Conservation (phyloP, 2,113 vertebrate genomes). For the Tetrao urogallus region DNA sequence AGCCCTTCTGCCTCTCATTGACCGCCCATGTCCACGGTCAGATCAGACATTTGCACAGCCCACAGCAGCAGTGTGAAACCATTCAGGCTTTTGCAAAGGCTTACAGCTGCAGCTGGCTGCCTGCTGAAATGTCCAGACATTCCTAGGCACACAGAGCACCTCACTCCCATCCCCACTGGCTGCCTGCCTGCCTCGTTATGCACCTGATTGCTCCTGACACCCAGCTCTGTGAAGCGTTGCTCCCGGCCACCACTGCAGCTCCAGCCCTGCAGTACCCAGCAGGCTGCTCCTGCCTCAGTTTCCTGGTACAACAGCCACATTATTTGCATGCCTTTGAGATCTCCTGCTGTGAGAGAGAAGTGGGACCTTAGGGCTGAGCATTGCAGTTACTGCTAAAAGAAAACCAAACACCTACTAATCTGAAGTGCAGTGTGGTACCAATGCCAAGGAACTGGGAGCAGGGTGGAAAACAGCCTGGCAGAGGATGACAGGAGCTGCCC, state of each 20-base stretch:
- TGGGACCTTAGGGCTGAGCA: not conserved
- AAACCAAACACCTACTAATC: fast-evolving
- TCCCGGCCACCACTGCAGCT: not conserved
- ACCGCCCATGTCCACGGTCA: not conserved
- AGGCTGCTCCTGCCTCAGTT: conserved; percentile 8
- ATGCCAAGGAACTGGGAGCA: not conserved
- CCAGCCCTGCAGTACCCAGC: fast-evolving
- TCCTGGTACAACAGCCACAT: not conserved
- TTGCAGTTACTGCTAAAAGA: not conserved
- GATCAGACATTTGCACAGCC: not conserved
- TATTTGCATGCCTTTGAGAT: not conserved
- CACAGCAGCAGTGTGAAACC: not conserved
- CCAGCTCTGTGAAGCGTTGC: fast-evolving
- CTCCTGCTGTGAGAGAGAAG: fast-evolving
- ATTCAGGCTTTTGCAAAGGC: not conserved
- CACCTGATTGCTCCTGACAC: conserved; percentile 46
- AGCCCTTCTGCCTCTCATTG: not conserved
- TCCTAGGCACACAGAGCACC: conserved; percentile 49
- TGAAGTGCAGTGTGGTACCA: not conserved
- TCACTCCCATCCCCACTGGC: conserved; percentile 51
- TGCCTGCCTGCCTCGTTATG: conserved; percentile 60
- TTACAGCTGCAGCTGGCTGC: conserved; percentile 10
- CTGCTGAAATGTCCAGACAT: not conserved
- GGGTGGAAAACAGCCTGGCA: not conserved
- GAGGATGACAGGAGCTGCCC: not conserved